Evolutionary conservation across 2,888 invertebrate species (phyloP).

Genomic region (Hemaris fuciformis): DNA sequence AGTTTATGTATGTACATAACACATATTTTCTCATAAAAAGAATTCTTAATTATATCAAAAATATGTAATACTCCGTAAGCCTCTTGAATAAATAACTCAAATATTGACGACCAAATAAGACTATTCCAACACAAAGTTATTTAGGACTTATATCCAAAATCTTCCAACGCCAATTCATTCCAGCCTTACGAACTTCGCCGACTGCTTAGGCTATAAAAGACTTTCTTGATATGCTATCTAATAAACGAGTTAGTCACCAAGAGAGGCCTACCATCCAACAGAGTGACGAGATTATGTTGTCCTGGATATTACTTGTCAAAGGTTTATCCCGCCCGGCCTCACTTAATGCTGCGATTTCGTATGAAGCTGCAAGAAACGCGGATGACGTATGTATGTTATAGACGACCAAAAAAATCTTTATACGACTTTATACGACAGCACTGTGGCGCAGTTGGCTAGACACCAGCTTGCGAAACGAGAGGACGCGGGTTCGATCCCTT

Average conservation of each 20-base stretch:
- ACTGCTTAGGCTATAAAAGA: not conserved
- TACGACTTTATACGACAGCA: no score
- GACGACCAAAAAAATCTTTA: no score
- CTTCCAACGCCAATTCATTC: not conserved
- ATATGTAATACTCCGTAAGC: no score
- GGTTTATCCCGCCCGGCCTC: slow-evolving; percentile 32
- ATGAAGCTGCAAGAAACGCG: slow-evolving; percentile 1
- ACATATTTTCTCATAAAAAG: no score
- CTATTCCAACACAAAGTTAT: not conserved
- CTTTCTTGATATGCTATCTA: not conserved
- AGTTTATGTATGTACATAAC: no score
- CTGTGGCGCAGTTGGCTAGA: no score
- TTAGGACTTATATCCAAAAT: not conserved
- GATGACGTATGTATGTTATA: not conserved
- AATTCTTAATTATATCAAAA: no score
- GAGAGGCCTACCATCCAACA: slow-evolving; percentile 11
- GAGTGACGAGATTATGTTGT: slow-evolving; percentile 41
- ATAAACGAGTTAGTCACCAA: not conserved
- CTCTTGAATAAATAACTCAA: no score
- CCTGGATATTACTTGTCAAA: slow-evolving; percentile 45
- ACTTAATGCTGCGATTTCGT: slow-evolving; percentile 22
- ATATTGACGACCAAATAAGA: no score
- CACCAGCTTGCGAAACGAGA: no score
- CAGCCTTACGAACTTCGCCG: not conserved
- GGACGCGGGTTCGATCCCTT: no score